Evolutionary conservation across 2,113 vertebrate genomes (phyloP), one percentile per base, ranked within the genome.

Genomic region (Archocentrus centrarchus): DNA sequence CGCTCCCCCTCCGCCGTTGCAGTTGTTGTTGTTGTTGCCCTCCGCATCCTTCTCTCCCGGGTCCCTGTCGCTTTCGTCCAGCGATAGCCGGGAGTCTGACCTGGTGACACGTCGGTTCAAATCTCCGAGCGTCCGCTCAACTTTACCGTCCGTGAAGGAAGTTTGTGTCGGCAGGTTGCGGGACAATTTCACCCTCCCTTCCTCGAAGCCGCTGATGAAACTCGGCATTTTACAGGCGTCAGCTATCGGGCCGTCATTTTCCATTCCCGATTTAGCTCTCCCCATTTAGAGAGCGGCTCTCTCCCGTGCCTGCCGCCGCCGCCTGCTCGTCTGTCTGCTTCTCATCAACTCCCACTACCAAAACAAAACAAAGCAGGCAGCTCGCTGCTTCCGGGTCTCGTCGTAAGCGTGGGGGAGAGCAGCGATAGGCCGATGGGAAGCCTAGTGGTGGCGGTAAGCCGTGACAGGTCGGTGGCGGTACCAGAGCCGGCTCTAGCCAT

Each of bases 191-290:
- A 44, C 88, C 85, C 89, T 85, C 47, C 89, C 91, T 14, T 93
- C 94, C 35, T 93, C 94, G 11, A 93, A 90, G 55, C 87, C 81
- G 79, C 87, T 80, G 57, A 91, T 87, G 24, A 91, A 95, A 85
- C 89, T 93, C 44, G 95, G 94, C 95, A 94, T 96, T 27, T 81
- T 91, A 53, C 81, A 83, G 39, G 75, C 89, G 68, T 81, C 86
- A 53, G 87, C 84, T 92, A 91, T 83, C 77, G 94, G 93, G 91
- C 92, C 95, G 86, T 96, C 96, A 95, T 97, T 96, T 92, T 97
- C 98, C 98, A 97, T 98, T 84, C 96, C 97, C 91, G 90, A 81
- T 58, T 8, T n/a, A 58, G 68, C 83, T 90, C 95, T 94, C 94
- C 95, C 95, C 96, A 96, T 95, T 84, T 84, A 93, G 59, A 70